These are phyloP conservation scores for Drosophila gaucha DNA, from an alignment of 2,888 invertebrate genomes.

Conservation along the genomic window DNA sequence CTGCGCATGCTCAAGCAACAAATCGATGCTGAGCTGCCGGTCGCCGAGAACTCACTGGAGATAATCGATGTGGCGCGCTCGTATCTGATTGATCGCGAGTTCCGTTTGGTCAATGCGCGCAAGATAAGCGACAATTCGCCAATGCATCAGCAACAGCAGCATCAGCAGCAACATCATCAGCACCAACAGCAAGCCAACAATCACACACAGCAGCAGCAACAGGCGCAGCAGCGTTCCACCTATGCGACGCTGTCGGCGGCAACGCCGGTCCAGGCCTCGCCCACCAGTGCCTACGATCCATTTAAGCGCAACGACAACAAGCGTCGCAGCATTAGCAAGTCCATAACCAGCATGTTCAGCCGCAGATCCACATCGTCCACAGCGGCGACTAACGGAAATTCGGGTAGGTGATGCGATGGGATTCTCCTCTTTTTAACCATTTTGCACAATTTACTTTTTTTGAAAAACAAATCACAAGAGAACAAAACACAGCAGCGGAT, in stretches of 20 bases:
- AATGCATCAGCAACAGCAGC: slow-evolving; percentile 85
- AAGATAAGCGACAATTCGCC: slow-evolving; percentile 83
- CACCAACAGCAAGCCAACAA: slow-evolving; percentile 18
- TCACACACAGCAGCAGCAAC: slow-evolving; percentile 33
- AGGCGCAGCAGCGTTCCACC: slow-evolving; percentile 74
- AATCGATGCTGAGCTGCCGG: slow-evolving; percentile 91
- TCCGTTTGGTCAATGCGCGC: slow-evolving; percentile 89
- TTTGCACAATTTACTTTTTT: slow-evolving; percentile 46
- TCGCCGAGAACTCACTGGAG: slow-evolving; percentile 86
- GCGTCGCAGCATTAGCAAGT: slow-evolving; percentile 90
- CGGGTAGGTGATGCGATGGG: slow-evolving; percentile 36
- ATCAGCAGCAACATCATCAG: slow-evolving; percentile 77
- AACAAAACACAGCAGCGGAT: slow-evolving; percentile 63
- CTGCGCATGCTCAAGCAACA: slow-evolving; percentile 93
- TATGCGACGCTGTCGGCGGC: slow-evolving; percentile 82
- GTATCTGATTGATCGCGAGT: slow-evolving; percentile 92
- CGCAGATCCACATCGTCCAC: slow-evolving; percentile 85
- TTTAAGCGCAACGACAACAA: slow-evolving; percentile 89
- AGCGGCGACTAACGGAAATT: slow-evolving; percentile 11
- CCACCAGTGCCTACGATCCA: slow-evolving; percentile 85
- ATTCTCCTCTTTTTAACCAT: neutral
- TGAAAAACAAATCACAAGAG: slow-evolving; percentile 30
- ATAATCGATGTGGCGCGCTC: slow-evolving; percentile 91
- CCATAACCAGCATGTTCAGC: slow-evolving; percentile 91
- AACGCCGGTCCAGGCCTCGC: slow-evolving; percentile 83